A percentile compares a stretch with the other conserved stretches of the same genome.
Evolutionary conservation across 1,140 invertebrate species (phyloP).

Genomic region (Paraescarpia echinospica): DNA sequence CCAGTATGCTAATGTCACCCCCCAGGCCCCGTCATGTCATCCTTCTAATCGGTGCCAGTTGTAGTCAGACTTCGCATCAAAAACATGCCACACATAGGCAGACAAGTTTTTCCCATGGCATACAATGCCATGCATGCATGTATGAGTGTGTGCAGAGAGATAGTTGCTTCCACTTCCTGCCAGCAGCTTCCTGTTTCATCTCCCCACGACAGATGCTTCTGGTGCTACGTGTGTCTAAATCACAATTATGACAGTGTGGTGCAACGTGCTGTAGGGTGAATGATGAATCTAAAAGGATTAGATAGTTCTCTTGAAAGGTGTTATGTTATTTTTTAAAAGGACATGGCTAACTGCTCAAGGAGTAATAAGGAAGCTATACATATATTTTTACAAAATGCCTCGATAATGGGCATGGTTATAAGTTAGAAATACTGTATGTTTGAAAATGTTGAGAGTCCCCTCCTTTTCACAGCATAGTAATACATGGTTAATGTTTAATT

Average conservation of each 20-base stretch:
- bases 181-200: not conserved
- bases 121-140: too few relatives aligned
- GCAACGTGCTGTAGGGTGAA: not conserved
- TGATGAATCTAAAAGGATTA: not conserved
- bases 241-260: not conserved
- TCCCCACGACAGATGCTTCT: not conserved
- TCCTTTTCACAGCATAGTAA: too few relatives aligned
- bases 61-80: not conserved
- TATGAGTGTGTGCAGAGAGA: not conserved
- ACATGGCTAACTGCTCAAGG: not conserved
- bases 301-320: not conserved
- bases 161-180: not conserved
- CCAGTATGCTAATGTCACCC: not conserved
- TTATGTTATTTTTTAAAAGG: not conserved
- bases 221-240: not conserved
- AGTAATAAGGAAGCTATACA: not conserved
- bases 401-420: too few relatives aligned
- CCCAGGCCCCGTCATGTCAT: not conserved
- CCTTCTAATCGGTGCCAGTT: not conserved
- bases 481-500: too few relatives aligned
- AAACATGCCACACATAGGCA: conserved; percentile 4
- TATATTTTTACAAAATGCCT: too few relatives aligned
- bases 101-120: not conserved
- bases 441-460: too few relatives aligned
- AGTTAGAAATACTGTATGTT: too few relatives aligned